Base-by-base conservation (phyloP, 1,140 invertebrate species). In the Ditylenchus dipsaci region DNA sequence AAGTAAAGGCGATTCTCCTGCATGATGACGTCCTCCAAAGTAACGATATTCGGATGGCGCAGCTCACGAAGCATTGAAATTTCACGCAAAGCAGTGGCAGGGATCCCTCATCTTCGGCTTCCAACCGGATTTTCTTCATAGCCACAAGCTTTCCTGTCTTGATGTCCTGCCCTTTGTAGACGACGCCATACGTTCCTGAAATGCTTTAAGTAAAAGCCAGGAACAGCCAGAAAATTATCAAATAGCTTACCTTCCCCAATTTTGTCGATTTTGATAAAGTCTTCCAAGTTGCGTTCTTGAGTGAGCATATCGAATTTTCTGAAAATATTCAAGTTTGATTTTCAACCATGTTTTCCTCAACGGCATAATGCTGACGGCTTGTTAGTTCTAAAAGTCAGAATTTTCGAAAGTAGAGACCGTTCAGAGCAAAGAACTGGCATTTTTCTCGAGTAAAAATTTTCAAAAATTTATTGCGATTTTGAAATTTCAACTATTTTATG, bases 71-170 rank as follows among this genome's bases (percentile, higher is more conserved):
- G 85, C 49, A 95, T 84, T 0, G 91, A 93, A 75, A 95, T 92
- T 87, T 97, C 93, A 80, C 93, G 88, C 71, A 97, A 90, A 9
- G 93, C 91, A 7, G 93, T 97, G 0, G 92, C 91, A 7, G 93
- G 93, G 63, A 96, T 90, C 33, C 93, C 86, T 96, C 79, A 76
- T 95, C 92, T 83, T 96, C 92, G 75, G 88, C 89, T 84, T 95
- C 75, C n/a, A 96, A 85, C 9, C 93, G 87, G 77, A 96, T 95
- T 86, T 95, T 95, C 83, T 97, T 97, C 89, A 97, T 91, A 15
- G 93, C 93, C 21, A 95, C 93, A 75, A 92, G 88, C 83, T 91
- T 87, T 0, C 91, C 90, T 17, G 92, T 93, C 76, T 90, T 88
- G 76, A 90, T 91, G 80, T 93, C 89, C 83, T 88, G 88, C 17